These are phyloP conservation scores for Thereva unica DNA, from an alignment of 2,888 invertebrate species.

Conservation along the genomic window DNA sequence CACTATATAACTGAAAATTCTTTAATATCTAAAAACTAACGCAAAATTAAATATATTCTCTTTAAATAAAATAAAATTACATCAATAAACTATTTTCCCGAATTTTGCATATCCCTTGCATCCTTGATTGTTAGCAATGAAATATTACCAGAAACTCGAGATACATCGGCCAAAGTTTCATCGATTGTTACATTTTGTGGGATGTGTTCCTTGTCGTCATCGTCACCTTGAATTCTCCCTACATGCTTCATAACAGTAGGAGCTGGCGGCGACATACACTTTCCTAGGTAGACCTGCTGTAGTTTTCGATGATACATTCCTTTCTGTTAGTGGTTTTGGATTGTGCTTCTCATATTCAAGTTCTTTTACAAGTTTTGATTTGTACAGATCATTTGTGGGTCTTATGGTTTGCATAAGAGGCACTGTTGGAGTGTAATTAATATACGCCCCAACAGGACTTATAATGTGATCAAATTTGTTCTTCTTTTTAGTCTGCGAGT, in stretches of 20 bases:
- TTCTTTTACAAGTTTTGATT: conserved; percentile 47
- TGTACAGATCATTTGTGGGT: conserved; percentile 38
- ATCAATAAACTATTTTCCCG: neutral
- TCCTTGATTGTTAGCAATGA: conserved; percentile 57
- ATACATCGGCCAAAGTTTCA: conserved; percentile 55
- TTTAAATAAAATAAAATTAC: too few relatives aligned
- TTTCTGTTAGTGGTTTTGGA: conserved; percentile 1
- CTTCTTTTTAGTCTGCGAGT: neutral
- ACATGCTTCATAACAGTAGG: conserved; percentile 55
- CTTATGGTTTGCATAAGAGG: conserved; percentile 54
- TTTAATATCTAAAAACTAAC: too few relatives aligned
- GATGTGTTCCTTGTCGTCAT: conserved; percentile 18
- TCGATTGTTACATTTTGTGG: conserved; percentile 44
- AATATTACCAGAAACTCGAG: conserved; percentile 56
- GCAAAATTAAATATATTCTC: too few relatives aligned
- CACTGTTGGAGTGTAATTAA: conserved; percentile 55
- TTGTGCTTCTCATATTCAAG: conserved; percentile 47
- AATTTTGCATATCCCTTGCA: conserved; percentile 51
- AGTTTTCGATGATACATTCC: neutral
- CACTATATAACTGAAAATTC: too few relatives aligned
- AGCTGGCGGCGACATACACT: conserved; percentile 53
- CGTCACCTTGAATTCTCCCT: conserved; percentile 51
- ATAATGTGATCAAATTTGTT: conserved; percentile 51
- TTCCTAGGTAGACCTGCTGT: conserved; percentile 51
- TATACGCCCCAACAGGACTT: conserved; percentile 58